Evolutionary conservation across 2,888 invertebrate species (phyloP).

Genomic region (Hirudinaria manillensis): DNA sequence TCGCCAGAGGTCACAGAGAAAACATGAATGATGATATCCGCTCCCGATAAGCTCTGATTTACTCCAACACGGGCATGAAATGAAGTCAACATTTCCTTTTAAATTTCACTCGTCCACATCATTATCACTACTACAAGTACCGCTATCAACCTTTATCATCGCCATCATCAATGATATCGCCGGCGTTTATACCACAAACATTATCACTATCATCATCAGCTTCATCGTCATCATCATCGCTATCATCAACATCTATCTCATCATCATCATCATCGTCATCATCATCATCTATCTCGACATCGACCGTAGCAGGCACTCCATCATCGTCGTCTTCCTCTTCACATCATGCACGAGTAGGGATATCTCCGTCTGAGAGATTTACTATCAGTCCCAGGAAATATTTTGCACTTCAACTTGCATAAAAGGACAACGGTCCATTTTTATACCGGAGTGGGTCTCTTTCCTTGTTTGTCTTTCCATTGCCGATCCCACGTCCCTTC

Average conservation of each 20-base stretch:
- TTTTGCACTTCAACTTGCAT: too few relatives aligned
- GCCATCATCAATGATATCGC: not conserved
- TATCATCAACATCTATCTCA: not conserved
- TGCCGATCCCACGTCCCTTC: too few relatives aligned
- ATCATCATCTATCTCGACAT: constrained; percentile 1
- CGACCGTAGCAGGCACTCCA: not conserved
- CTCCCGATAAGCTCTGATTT: constrained; percentile 7
- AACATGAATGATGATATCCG: not conserved
- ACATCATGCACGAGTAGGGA: not conserved
- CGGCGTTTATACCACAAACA: not conserved
- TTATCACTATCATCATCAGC: not conserved
- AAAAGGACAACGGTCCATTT: too few relatives aligned
- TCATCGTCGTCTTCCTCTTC: constrained; percentile 8
- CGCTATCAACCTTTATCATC: constrained; percentile 8
- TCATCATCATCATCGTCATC: not conserved
- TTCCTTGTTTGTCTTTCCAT: too few relatives aligned
- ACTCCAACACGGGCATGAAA: not conserved
- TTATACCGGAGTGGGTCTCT: too few relatives aligned
- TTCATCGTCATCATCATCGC: not conserved
- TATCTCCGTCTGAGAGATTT: not conserved
- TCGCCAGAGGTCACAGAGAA: too few relatives aligned
- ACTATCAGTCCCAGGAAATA: too few relatives aligned
- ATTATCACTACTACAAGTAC: not conserved
- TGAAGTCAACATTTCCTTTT: not conserved
- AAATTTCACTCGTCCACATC: not conserved